Evolutionary conservation across 2,888 invertebrate species (phyloP).

Genomic region (Celastrina argiolus): DNA sequence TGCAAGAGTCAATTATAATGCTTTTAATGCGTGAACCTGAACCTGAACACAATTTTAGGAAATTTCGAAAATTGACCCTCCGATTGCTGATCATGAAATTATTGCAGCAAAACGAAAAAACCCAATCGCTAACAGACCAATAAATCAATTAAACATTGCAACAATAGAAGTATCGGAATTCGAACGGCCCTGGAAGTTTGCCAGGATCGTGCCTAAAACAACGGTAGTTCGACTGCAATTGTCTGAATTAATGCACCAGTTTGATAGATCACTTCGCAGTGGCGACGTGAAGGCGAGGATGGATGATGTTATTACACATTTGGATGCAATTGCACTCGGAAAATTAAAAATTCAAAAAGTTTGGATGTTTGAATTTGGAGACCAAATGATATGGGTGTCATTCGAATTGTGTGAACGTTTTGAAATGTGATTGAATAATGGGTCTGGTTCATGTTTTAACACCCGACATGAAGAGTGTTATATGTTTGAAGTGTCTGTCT

Average conservation of each 20-base stretch:
- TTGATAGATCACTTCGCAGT: constrained; percentile 42
- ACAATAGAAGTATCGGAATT: constrained; percentile 39
- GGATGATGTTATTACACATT: constrained; percentile 36
- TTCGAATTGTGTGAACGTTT: not conserved
- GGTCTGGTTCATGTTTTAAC: too few relatives aligned
- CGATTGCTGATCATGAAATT: not conserved
- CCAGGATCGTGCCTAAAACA: constrained; percentile 42
- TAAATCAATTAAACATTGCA: constrained; percentile 42
- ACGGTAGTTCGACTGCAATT: constrained; percentile 39
- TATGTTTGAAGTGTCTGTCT: too few relatives aligned
- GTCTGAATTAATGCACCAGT: constrained; percentile 44
- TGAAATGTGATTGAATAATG: too few relatives aligned
- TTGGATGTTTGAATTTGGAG: not conserved
- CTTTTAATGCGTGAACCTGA: too few relatives aligned
- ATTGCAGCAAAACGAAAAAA: constrained; percentile 21
- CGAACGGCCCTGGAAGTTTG: constrained; percentile 33
- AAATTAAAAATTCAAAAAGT: constrained; percentile 14
- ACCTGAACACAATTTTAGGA: not conserved
- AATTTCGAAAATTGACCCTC: not conserved
- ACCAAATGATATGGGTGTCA: not conserved
- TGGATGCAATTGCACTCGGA: constrained; percentile 21
- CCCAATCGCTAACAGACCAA: constrained; percentile 31
- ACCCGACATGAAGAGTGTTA: too few relatives aligned
- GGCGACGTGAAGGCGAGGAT: constrained; percentile 34
- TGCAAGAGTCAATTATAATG: too few relatives aligned